A percentile compares a stretch with the other conserved stretches of the same genome.
Conservation (phyloP, 2,888 invertebrate species). For the Erebia epiphron region DNA sequence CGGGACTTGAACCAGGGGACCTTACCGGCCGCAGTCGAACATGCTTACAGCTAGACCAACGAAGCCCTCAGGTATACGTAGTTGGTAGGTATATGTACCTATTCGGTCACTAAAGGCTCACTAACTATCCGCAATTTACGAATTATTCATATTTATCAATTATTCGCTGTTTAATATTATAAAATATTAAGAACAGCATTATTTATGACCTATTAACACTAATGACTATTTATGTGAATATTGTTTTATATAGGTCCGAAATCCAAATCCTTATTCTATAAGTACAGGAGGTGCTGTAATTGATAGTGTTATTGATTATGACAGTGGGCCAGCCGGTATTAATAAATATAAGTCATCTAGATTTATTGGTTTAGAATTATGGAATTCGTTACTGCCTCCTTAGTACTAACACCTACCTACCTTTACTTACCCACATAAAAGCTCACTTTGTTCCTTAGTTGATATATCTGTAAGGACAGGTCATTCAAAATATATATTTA, state of each 20-base stretch:
- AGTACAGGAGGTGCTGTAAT: conserved; percentile 37
- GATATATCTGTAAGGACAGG: no score
- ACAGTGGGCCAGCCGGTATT: conserved; percentile 36
- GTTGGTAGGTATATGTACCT: no score
- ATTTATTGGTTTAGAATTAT: conserved; percentile 40
- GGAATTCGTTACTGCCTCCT: conserved; percentile 20
- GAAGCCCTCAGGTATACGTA: no score
- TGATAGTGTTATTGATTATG: conserved; percentile 40
- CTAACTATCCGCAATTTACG: background rate
- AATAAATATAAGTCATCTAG: conserved; percentile 41
- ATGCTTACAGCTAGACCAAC: no score
- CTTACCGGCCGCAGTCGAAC: no score
- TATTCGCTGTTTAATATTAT: conserved; percentile 14
- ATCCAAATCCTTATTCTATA: conserved; percentile 33
- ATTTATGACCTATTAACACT: conserved; percentile 28
- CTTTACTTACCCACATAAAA: background rate
- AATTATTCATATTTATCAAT: conserved; percentile 5
- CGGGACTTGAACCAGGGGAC: no score
- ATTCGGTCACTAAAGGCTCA: background rate
- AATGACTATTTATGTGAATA: conserved; percentile 33
- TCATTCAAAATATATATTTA: no score
- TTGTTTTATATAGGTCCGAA: conserved; percentile 25
- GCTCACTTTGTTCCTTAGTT: no score
- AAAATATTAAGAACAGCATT: conserved; percentile 12
- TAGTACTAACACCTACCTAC: conserved; percentile 31